Percentiles rank a stretch among this genome's conserved stretches.
Conservation (phyloP, 2,888 invertebrate genomes). For the Clunio marinus region DNA sequence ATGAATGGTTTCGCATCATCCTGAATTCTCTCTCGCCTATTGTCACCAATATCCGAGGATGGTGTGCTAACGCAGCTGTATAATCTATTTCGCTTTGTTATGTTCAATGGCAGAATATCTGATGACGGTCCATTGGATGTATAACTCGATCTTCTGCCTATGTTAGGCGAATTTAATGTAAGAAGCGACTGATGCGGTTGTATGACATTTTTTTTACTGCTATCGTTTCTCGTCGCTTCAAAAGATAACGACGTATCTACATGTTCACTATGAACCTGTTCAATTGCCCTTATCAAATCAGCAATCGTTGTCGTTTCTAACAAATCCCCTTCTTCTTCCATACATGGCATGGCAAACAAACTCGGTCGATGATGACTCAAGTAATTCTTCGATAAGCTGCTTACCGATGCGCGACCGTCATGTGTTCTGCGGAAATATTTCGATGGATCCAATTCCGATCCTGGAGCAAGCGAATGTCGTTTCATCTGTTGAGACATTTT, state of each 20-base stretch:
- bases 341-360: conserved; percentile 49
- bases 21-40: background rate
- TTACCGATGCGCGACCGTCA: conserved; percentile 37
- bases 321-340: conserved; percentile 50
- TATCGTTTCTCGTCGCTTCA: conserved; percentile 14
- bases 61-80: conserved; percentile 43
- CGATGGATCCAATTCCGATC: conserved; percentile 33
- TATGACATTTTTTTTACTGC: conserved; percentile 44
- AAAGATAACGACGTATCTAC: conserved; percentile 40
- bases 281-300: conserved; percentile 72
- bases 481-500: conserved; percentile 25
- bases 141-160: background rate
- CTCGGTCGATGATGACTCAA: conserved; percentile 51
- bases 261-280: conserved; percentile 60
- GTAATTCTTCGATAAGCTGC: conserved; percentile 41
- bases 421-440: conserved; percentile 36
- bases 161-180: conserved; percentile 44
- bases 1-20: conserved; percentile 30
- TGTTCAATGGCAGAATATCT: background rate
- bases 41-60: background rate
- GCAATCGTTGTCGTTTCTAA: conserved; percentile 79
- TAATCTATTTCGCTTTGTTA: conserved; percentile 43
- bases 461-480: conserved; percentile 28
- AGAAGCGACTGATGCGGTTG: conserved; percentile 53
- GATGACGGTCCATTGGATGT: background rate